phyloP scores from a whole-genome alignment of 2,888 invertebrate genomes.

The Candidula unifasciata region DNA sequence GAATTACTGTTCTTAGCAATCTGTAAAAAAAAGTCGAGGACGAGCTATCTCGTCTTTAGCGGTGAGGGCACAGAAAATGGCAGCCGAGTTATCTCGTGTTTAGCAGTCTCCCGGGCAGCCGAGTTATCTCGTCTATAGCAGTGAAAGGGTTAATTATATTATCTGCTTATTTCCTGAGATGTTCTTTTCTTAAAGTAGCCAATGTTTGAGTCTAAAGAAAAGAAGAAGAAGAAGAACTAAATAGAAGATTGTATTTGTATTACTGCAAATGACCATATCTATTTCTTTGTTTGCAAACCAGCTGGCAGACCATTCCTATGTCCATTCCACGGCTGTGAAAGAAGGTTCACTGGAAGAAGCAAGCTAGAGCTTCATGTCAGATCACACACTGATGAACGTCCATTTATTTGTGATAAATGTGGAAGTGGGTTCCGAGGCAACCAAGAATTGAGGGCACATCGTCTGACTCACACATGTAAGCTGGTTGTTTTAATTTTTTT shows the following conservation, averaged over 20 bases:
- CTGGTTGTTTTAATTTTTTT: no score
- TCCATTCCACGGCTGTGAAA: slow-evolving; percentile 53
- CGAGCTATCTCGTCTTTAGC: no score
- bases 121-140: no score
- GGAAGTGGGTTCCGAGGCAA: slow-evolving; percentile 56
- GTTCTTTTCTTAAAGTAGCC: no score
- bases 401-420: slow-evolving; percentile 59
- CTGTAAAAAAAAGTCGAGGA: no score
- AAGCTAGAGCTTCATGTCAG: slow-evolving; percentile 57
- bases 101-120: no score
- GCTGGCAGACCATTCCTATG: slow-evolving; percentile 51
- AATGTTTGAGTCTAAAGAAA: no score
- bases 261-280: background rate
- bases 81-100: no score
- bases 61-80: no score
- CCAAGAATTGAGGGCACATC: slow-evolving; percentile 55
- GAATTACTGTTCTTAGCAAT: no score
- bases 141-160: no score
- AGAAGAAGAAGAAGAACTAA: background rate
- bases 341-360: slow-evolving; percentile 55
- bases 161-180: no score
- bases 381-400: slow-evolving; percentile 57
- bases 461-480: slow-evolving; percentile 47
- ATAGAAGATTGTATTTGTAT: background rate
- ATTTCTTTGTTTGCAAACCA: background rate